Percentiles rank a stretch among this genome's conserved stretches.
Conservation (phyloP, 2,113 vertebrate species). For the Sminthopsis crassicaudata region DNA sequence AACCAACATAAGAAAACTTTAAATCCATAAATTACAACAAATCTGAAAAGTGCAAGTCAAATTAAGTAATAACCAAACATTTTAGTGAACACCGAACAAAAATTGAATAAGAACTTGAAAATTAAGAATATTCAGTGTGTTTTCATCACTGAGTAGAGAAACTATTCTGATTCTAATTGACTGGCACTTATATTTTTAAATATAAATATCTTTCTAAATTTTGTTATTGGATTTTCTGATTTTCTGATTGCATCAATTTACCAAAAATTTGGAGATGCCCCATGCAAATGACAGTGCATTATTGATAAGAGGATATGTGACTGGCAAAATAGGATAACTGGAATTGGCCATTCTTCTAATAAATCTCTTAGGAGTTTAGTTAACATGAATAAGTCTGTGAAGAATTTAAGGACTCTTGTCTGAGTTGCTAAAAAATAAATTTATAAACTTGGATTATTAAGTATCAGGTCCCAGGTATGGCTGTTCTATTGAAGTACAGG, state of each 20-base stretch:
- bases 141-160: neutral
- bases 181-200: neutral
- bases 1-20: neutral
- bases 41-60: neutral
- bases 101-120: neutral
- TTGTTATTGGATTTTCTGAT: neutral
- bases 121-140: neutral
- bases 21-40: neutral
- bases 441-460: neutral
- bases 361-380: neutral
- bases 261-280: neutral
- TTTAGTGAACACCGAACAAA: neutral
- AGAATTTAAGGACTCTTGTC: neutral
- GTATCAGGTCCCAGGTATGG: neutral
- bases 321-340: neutral
- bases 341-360: neutral
- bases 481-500: neutral
- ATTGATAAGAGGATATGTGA: neutral
- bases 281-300: neutral
- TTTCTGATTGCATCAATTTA: neutral
- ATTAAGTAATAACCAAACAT: neutral
- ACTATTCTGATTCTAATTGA: neutral
- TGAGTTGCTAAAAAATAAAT: neutral
- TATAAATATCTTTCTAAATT: neutral
- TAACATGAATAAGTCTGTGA: neutral